Evolutionary conservation across 2,113 vertebrate genomes (phyloP).

Genomic region (Leptocoma aspasia): DNA sequence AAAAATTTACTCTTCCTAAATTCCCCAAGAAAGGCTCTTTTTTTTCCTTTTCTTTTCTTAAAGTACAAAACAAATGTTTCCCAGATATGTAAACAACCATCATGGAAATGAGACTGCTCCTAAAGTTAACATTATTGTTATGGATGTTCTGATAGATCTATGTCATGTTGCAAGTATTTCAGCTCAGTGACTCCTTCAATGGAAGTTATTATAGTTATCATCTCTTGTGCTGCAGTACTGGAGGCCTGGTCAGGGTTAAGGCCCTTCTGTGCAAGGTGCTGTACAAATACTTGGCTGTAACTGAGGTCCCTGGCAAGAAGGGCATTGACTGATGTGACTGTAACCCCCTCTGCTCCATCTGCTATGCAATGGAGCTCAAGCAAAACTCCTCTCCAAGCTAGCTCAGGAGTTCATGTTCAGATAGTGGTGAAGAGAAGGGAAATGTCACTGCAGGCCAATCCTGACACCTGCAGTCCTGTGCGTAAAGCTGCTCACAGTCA

Average conservation of each 20-base stretch:
- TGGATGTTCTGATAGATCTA: neutral
- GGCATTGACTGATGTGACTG: neutral
- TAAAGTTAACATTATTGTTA: neutral
- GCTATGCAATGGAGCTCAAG: neutral
- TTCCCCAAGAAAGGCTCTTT: neutral
- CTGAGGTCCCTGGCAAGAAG: neutral
- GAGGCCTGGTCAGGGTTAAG: neutral
- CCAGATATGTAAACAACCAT: constrained; percentile 44
- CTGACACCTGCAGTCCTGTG: neutral
- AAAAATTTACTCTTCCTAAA: neutral
- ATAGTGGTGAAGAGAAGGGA: neutral
- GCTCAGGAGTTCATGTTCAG: neutral
- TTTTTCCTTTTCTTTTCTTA: neutral
- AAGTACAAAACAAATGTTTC: constrained; percentile 35
- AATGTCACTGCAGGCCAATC: neutral
- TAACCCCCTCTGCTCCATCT: neutral
- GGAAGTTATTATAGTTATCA: neutral
- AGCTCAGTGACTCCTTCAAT: neutral
- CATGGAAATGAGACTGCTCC: neutral
- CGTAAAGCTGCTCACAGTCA: constrained; percentile 11
- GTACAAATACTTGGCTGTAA: neutral
- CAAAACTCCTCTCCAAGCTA: neutral
- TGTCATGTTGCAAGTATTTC: neutral
- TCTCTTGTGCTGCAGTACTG: neutral
- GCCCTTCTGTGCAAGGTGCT: neutral